Base-by-base conservation (phyloP, 23 tunicate species). In the Styela plicata region DNA sequence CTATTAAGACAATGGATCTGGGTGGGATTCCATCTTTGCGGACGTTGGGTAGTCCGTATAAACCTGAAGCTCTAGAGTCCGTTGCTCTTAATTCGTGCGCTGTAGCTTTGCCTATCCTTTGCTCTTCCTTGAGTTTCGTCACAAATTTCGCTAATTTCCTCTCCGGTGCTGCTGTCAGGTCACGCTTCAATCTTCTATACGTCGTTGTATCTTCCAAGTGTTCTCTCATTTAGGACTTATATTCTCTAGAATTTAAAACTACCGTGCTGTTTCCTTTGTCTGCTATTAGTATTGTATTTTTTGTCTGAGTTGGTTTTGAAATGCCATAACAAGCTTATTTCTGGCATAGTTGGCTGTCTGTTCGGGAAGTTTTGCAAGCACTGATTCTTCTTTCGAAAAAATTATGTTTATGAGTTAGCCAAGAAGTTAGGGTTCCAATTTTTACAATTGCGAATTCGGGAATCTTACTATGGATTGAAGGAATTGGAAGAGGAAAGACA, bases 41-140 rank as follows among this genome's bases (percentile, higher is more conserved):
- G 44, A 73, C 44, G 13, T 73, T 73, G 36, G 78, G 78, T 26
- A 73, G 78, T 31, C 78, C 78, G 36, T 73, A 73, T 32, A 73
- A 18, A 7, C 7, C 5, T 26, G 71, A 17, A 7, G 71, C 31
- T 28, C 16, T 5, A 26, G 31, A 26, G 17, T 66, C 17, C 71
- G 71, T 66, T 44, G 13, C 13, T 44, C 57, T 44, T 44, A 44
- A 44, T 44, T 13, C 10, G 57, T 44, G 13, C 7, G 10, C 57
- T 44, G 57, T 44, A 44, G 57, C 57, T 44, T 44, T 13, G 13
- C 13, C 13, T 44, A 44, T 44, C 57, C 13, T 44, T 7, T 44
- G 10, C 57, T 44, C 57, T 13, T 44, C 10, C 57, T 7, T 5
- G 7, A 44, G 57, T 44, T 44, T 44, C 57, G 10, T 5, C 7